phyloP scores from a whole-genome alignment of 2,888 invertebrate species.

The Dione vanillae region DNA sequence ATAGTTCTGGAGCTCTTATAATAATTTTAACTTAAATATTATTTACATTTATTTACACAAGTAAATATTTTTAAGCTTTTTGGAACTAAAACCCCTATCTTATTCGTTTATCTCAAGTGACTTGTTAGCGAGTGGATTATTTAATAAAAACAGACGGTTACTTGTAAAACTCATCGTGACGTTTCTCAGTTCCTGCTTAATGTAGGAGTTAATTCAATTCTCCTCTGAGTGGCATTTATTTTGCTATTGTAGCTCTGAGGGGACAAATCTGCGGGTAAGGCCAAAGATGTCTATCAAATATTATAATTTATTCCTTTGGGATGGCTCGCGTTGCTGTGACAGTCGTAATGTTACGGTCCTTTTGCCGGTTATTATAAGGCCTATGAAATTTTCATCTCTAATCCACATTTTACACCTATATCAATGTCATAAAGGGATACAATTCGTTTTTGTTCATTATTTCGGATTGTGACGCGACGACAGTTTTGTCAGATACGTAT shows the following conservation, averaged over 20 bases:
- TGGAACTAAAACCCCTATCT: slow-evolving; percentile 41
- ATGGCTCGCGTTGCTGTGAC: neutral
- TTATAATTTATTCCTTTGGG: slow-evolving; percentile 69
- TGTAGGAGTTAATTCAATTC: slow-evolving; percentile 62
- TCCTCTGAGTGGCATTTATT: slow-evolving; percentile 61
- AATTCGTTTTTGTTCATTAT: slow-evolving; percentile 33
- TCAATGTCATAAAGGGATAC: slow-evolving; percentile 39
- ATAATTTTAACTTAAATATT: neutral
- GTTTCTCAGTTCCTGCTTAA: slow-evolving; percentile 52
- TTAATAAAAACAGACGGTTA: slow-evolving; percentile 45
- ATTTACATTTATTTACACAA: neutral
- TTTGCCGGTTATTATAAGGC: slow-evolving; percentile 22
- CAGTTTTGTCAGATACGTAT: slow-evolving; percentile 33
- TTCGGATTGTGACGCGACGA: slow-evolving; percentile 27
- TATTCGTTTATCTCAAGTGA: slow-evolving; percentile 48
- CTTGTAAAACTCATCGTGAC: slow-evolving; percentile 48
- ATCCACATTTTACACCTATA: slow-evolving; percentile 39
- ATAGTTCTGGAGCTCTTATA: too few species aligned
- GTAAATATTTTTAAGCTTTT: slow-evolving; percentile 13
- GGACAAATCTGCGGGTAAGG: slow-evolving; percentile 66
- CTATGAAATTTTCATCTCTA: neutral
- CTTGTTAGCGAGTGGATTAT: slow-evolving; percentile 45
- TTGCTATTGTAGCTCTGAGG: slow-evolving; percentile 59
- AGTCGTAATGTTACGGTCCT: slow-evolving; percentile 2
- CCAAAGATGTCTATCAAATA: slow-evolving; percentile 67